Evolutionary conservation across 2,113 vertebrate species (phyloP).

Genomic region (Mola mola): DNA sequence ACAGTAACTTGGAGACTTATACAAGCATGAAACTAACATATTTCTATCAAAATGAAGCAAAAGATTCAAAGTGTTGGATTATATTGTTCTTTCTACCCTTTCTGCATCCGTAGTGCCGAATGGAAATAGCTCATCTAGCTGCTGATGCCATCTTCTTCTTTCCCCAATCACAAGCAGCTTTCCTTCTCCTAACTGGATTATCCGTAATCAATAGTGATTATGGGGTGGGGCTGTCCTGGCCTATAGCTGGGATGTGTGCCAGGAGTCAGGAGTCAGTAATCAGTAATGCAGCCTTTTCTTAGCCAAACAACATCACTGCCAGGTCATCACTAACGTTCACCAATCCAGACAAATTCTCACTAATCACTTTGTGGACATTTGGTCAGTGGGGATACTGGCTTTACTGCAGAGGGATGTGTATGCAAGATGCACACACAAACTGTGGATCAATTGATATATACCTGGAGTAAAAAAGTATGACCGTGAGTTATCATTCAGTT

Average conservation of each 20-base stretch:
- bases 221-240: slow-evolving; percentile 50
- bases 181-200: slow-evolving; percentile 65
- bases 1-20: too few species aligned
- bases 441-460: slow-evolving; percentile 33
- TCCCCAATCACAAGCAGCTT: slow-evolving; percentile 54
- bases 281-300: slow-evolving; percentile 27
- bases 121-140: slow-evolving; percentile 28
- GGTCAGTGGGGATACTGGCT: neutral
- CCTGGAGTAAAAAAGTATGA: slow-evolving; percentile 33
- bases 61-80: too few species aligned
- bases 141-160: slow-evolving; percentile 20
- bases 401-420: neutral
- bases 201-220: slow-evolving; percentile 75
- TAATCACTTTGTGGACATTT: neutral
- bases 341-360: neutral
- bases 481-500: slow-evolving; percentile 57
- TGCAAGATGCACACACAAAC: slow-evolving; percentile 4
- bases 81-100: slow-evolving; percentile 2
- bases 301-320: slow-evolving; percentile 49
- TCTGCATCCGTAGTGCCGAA: slow-evolving; percentile 15
- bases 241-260: slow-evolving; percentile 28
- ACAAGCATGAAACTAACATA: too few species aligned
- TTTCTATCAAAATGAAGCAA: neutral
- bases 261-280: slow-evolving; percentile 53
- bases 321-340: slow-evolving; percentile 29